Conservation (phyloP, 2,888 invertebrate species). For the Acrobasis suavella region DNA sequence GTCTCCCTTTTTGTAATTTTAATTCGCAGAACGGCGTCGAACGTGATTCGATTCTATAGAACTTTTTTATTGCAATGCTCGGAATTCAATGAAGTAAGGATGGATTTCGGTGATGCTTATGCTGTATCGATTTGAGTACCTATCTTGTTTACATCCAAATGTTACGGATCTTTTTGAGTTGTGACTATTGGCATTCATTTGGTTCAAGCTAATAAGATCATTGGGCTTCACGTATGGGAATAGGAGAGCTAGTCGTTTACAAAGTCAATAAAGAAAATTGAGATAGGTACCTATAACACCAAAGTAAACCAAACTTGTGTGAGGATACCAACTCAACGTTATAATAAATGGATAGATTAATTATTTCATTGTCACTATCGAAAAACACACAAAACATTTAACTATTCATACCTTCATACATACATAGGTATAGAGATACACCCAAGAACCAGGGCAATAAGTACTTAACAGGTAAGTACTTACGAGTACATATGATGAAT, state of each 20-base stretch:
- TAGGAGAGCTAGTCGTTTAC: background rate
- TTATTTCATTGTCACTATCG: too few relatives aligned
- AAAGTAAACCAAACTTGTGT: too few relatives aligned
- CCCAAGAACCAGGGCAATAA: too few relatives aligned
- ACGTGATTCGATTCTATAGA: slow-evolving; percentile 78
- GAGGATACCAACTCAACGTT: too few relatives aligned
- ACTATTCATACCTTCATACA: too few relatives aligned
- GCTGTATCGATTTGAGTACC: slow-evolving; percentile 54
- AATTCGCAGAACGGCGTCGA: slow-evolving; percentile 79
- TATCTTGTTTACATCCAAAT: slow-evolving; percentile 28
- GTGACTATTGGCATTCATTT: slow-evolving; percentile 14
- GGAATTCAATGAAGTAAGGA: slow-evolving; percentile 68
- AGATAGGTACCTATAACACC: background rate
- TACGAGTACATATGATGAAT: too few relatives aligned
- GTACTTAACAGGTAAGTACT: too few relatives aligned
- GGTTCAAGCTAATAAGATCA: slow-evolving; percentile 12
- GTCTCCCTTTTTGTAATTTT: slow-evolving; percentile 80
- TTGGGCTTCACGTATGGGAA: too few relatives aligned
- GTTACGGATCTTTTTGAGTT: slow-evolving; percentile 4
- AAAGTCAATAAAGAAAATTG: background rate
- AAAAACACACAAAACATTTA: too few relatives aligned
- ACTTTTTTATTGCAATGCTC: slow-evolving; percentile 72
- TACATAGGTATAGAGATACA: too few relatives aligned
- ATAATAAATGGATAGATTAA: too few relatives aligned
- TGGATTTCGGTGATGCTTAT: slow-evolving; percentile 59